A percentile compares a stretch with the other conserved stretches of the same genome.
Conservation (phyloP, 2,113 vertebrate genomes). For the Pipa parva region DNA sequence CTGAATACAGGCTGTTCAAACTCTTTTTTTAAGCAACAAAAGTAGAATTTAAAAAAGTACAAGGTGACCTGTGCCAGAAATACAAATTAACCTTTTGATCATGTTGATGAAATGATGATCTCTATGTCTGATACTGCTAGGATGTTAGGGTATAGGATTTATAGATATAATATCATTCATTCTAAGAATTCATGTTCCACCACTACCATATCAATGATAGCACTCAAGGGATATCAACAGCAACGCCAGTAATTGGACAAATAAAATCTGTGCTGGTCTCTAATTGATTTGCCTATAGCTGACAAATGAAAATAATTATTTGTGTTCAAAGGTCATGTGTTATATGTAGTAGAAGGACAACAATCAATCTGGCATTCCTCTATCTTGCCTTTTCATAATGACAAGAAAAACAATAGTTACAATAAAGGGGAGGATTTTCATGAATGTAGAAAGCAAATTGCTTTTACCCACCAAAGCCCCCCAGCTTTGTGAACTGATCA, state of each 20-base stretch:
- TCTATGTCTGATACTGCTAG: background rate
- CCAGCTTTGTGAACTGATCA: too few relatives aligned
- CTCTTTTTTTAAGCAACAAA: background rate
- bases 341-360: background rate
- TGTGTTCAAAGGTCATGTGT: slow-evolving; percentile 38
- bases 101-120: background rate
- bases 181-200: slow-evolving; percentile 33
- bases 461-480: slow-evolving; percentile 6
- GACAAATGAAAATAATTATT: slow-evolving; percentile 42
- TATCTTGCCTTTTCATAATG: slow-evolving; percentile 40
- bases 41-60: background rate
- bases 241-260: slow-evolving; percentile 34
- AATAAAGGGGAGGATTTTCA: slow-evolving; percentile 27
- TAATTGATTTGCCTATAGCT: slow-evolving; percentile 39
- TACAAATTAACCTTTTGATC: slow-evolving; percentile 5
- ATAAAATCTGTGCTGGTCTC: slow-evolving; percentile 35
- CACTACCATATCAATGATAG: slow-evolving; percentile 18
- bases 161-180: slow-evolving; percentile 37
- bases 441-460: slow-evolving; percentile 23
- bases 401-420: slow-evolving; percentile 31
- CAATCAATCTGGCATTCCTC: slow-evolving; percentile 29
- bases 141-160: slow-evolving; percentile 17
- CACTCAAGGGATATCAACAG: slow-evolving; percentile 34
- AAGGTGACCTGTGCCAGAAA: slow-evolving; percentile 3
- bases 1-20: background rate